phyloP scores from a whole-genome alignment of 2,797 vertebrate species.

The Cossypha polioptera region DNA sequence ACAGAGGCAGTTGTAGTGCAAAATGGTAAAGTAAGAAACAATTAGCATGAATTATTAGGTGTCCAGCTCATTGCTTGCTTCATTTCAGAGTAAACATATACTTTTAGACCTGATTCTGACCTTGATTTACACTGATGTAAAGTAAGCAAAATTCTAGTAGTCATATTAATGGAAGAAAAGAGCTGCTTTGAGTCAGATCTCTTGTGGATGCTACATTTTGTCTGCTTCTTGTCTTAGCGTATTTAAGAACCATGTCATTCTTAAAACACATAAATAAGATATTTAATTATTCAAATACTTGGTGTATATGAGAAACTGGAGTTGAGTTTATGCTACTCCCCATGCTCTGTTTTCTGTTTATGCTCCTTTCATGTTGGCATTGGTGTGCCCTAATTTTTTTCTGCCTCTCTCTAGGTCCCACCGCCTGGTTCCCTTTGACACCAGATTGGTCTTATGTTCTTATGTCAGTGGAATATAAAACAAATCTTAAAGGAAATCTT shows the following conservation, averaged over 20 bases:
- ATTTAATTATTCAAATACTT: not conserved
- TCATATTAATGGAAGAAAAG: not conserved
- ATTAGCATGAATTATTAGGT: not conserved
- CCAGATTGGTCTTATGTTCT: not conserved
- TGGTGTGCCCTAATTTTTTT: not conserved
- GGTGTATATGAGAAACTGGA: not conserved
- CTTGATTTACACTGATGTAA: not conserved
- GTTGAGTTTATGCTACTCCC: not conserved
- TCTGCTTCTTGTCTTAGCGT: not conserved
- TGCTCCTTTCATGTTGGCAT: not conserved
- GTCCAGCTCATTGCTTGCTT: not conserved
- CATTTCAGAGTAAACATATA: not conserved
- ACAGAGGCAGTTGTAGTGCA: not conserved
- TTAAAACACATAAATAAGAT: not conserved
- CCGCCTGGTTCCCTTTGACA: not conserved
- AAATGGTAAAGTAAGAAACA: not conserved
- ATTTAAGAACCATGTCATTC: not conserved
- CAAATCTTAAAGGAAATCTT: not conserved
- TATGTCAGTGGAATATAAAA: not conserved
- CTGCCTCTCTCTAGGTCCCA: not conserved
- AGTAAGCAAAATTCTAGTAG: not conserved
- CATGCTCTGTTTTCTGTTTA: not conserved
- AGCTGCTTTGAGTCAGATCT: not conserved
- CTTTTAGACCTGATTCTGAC: not conserved
- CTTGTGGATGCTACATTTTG: not conserved